Evolutionary conservation across 2,888 invertebrate genomes (phyloP), one percentile per base, ranked within the genome.

Genomic region (Campoplex nolae): DNA sequence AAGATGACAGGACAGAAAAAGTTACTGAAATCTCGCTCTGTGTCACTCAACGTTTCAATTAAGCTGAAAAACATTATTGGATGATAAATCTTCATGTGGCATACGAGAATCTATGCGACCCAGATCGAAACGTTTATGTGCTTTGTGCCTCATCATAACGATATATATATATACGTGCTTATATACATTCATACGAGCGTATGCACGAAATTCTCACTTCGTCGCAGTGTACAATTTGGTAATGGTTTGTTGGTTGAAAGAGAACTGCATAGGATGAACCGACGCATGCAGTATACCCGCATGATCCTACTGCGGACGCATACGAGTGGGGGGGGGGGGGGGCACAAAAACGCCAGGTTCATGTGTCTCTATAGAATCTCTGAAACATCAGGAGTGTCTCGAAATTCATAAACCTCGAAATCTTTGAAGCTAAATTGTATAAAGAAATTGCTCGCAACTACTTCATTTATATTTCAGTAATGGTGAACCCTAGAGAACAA

Each of bases 301-400:
- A 87, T 87, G 82, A 81, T 78, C 75, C 65, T 62, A 71, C 70
- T 56, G 54, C 62, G 70, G 82, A 82, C 82, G 67, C 56, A 81
- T 23, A 71, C 67, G 62, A 42, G 71, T 38, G 58, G 75, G 58
- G n/a, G 54, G 62, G 28, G 71, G 28, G 58, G 75, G 58, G n/a
- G 54, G 62, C 23, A 78, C 77, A 70, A 79, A 68, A 77, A 77
- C 82, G 48, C 58, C 78, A 65, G 86, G 79, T 76, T 86, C 76
- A 75, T 65, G 67, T 67, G 48, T 42, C 73, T 79, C n/a, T 35
- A 3, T n/a, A 56, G 58, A 28, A 28, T 32, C 62, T 13, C 62
- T 32, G 13, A 23, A 58, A 28, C 11, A 58, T 28, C 23, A 9
- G 3, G 23, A 23, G 58, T 28, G 58, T 11, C 62, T 62, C 32